Percentiles rank a stretch among this genome's conserved stretches.
phyloP scores from a whole-genome alignment of 2,113 vertebrate species.

The Melozone crissalis region DNA sequence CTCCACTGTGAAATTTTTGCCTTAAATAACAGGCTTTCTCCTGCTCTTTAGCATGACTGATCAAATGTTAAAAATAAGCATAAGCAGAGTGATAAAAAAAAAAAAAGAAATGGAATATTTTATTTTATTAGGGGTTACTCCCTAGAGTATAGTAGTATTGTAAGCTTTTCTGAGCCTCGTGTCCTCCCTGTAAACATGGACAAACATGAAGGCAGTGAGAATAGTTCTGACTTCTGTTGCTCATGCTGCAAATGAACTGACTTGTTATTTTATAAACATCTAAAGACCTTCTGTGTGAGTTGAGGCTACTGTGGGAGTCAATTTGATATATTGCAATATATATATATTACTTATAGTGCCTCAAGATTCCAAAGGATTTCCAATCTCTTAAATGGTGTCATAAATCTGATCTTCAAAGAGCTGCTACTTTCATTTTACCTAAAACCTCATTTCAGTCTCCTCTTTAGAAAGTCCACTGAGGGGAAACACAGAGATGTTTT shows the following conservation, averaged over 20 bases:
- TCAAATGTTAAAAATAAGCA: not conserved
- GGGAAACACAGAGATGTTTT: not conserved
- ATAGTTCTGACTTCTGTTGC: not conserved
- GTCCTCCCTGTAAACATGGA: not conserved
- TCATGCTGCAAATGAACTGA: not conserved
- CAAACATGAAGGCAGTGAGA: not conserved
- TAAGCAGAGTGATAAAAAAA: not conserved
- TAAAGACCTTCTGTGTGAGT: not conserved
- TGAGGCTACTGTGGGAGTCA: not conserved
- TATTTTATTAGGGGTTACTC: not conserved
- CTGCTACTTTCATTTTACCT: not conserved
- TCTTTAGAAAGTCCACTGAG: not conserved
- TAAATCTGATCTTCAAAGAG: not conserved
- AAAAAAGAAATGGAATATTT: not conserved
- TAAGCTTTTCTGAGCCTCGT: not conserved
- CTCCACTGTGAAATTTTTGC: not conserved
- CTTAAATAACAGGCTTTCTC: not conserved
- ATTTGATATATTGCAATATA: not conserved
- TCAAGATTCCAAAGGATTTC: not conserved
- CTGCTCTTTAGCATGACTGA: not conserved
- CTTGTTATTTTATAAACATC: not conserved
- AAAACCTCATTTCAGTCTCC: not conserved
- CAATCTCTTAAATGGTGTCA: not conserved
- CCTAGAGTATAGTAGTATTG: not conserved
- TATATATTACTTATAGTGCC: not conserved